Evolutionary conservation across 1,140 invertebrate species (phyloP).

Genomic region (Metopolophium dirhodum): DNA sequence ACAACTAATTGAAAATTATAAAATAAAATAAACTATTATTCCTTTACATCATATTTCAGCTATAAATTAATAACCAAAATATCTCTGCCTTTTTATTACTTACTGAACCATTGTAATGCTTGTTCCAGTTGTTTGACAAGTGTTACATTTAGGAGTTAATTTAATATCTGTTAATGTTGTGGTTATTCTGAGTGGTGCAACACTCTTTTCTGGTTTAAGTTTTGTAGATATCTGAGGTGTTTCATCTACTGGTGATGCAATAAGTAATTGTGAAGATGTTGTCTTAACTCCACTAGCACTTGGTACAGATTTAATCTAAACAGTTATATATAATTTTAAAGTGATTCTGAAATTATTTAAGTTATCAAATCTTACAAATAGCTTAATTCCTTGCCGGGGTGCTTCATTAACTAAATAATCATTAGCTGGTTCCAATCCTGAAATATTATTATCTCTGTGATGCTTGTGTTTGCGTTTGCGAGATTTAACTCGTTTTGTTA

Average conservation of each 20-base stretch:
- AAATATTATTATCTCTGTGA: constrained; percentile 72
- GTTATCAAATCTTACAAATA: constrained; percentile 68
- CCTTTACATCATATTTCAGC: background rate
- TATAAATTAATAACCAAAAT: background rate
- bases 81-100: background rate
- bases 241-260: constrained; percentile 45
- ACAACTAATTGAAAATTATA: background rate
- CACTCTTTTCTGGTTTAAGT: constrained; percentile 59
- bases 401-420: constrained; percentile 63
- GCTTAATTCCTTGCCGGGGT: constrained; percentile 70
- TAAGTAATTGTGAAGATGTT: constrained; percentile 49
- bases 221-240: constrained; percentile 60
- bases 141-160: constrained; percentile 70
- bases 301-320: constrained; percentile 80
- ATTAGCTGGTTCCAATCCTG: constrained; percentile 67
- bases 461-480: constrained; percentile 68
- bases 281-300: constrained; percentile 67
- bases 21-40: background rate
- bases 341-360: background rate
- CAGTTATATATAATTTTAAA: constrained; percentile 8
- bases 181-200: constrained; percentile 41
- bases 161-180: constrained; percentile 64
- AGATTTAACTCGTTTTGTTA: constrained; percentile 65
- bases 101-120: constrained; percentile 74
- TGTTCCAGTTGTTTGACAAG: constrained; percentile 70